Base-by-base conservation (phyloP, 2,797 vertebrate genomes). In the Orestias chungarensis region DNA sequence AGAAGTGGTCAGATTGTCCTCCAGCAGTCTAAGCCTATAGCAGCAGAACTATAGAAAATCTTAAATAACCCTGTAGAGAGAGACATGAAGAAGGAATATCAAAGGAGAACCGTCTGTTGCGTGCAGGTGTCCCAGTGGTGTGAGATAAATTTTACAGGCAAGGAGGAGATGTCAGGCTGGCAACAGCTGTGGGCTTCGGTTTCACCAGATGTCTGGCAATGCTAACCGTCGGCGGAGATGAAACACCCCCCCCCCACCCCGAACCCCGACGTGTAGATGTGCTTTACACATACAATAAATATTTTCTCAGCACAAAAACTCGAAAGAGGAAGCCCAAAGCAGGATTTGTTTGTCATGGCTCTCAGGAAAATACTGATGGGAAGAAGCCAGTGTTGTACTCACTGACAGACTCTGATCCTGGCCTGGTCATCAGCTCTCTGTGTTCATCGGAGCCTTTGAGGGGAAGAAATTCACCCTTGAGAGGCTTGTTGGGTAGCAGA, bases 161-260 rank as follows among this genome's bases (percentile, higher is more conserved):
- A 88, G 92, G 90, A 93, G 88, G 94, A 94, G 95, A 95, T 95
- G 95, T 96, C 95, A 95, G 89, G 91, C 94, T 83, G 93, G 93
- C 87, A 93, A 95, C 96, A 97, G 96, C 96, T 95, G 95, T 94
- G 90, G 92, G 93, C 91, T 97, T 94, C 88, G 89, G 83, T 96
- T 96, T 96, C 96, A 96, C 95, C 96, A 97, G 96, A 97, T 96
- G 96, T 95, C 95, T 79, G 69, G 64, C 40, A 73, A 87, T 80
- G 83, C 88, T 96, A 95, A 96, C 95, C 93, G 94, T 88, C 92
- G 84, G 86, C 65, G 6, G 75, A 72, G 91, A 88, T 88, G 87
- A 90, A 84, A 73, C 84, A 90, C 85, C 90, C 70, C 82, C 78
- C 35, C 6, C 6, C 8, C 35, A 10, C 20, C 14, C 52, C 43